Conservation (phyloP, 2,113 vertebrate genomes). For the Centropristis striata region DNA sequence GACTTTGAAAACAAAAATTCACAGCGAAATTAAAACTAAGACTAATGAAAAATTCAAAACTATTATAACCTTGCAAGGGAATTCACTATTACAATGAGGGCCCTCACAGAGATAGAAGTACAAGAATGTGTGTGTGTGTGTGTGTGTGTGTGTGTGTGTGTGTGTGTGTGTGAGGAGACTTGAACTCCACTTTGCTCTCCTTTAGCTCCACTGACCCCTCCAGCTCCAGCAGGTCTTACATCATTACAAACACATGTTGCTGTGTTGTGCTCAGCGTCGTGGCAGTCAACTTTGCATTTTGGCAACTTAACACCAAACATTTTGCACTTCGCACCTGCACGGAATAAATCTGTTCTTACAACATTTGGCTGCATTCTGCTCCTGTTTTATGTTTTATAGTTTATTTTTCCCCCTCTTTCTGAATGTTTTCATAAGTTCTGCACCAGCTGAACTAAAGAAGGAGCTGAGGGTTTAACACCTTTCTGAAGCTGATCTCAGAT, state of each 20-base stretch:
- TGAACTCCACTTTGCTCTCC: background rate
- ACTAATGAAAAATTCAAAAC: too few relatives aligned
- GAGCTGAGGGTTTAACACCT: background rate
- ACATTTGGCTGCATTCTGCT: background rate
- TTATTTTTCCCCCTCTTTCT: background rate
- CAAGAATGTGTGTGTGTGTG: background rate
- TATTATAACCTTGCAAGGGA: too few relatives aligned
- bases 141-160: background rate
- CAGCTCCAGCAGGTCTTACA: background rate
- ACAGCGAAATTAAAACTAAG: too few relatives aligned
- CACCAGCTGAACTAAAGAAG: slow-evolving; percentile 2
- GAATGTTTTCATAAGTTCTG: background rate
- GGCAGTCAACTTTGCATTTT: slow-evolving; percentile 2
- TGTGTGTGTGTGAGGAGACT: background rate
- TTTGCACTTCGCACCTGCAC: slow-evolving; percentile 4
- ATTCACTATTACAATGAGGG: too few relatives aligned
- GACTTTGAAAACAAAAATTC: too few relatives aligned
- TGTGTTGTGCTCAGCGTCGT: background rate
- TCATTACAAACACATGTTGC: slow-evolving; percentile 26
- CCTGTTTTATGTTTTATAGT: background rate
- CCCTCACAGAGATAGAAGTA: too few relatives aligned
- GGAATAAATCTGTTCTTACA: slow-evolving; percentile 5
- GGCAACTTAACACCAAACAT: background rate
- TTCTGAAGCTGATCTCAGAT: background rate
- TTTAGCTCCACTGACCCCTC: background rate